Base-by-base conservation (phyloP, 2,113 vertebrate genomes). In the Jacana jacana region DNA sequence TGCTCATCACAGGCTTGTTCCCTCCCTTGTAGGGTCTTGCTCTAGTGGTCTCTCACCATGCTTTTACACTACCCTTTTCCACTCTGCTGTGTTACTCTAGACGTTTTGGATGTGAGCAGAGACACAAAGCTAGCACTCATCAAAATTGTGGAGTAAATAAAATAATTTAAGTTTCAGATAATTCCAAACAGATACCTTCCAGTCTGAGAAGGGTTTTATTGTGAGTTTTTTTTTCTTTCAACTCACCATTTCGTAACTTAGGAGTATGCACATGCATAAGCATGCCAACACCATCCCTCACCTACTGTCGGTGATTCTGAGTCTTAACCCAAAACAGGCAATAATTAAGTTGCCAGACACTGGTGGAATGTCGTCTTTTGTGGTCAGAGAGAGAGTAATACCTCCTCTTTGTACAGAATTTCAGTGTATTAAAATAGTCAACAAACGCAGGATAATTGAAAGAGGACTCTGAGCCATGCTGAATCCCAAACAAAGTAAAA, bases 361-460 rank as follows among this genome's bases (percentile, higher is more conserved):
- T 35, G 52, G 12, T 71, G 31, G 33, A 76, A 77, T 61, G 13
- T 69, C 16, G 48, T 85, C 51, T 60, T 82, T 88, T 69, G 51
- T 88, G 71, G 24, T 4, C 70, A 37, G 39, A 55, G 24, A 49
- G n/a, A 71, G 18, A 73, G 46, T 57, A 55, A 78, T 48, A 72
- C n/a, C 30, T 69, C 7, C 5, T 77, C 42, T 81, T 71, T 24
- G 12, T 30, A 37, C 27, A 55, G 60, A 86, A 84, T 71, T 69
- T 75, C 49, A 55, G 11, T 88, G 25, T 60, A 64, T 80, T 83
- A 80, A 73, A 90, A 61, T 46, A 79, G 88, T 86, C 10, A 82
- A 58, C 17, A 55, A 54, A 60, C 85, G 44, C 7, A 49, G 23
- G 82, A 40, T 65, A 80, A 64, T 22, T 89, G 61, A 60, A 92